Evolutionary conservation across 1,140 invertebrate genomes (phyloP).

Genomic region (Drosophila nigrodunni): DNA sequence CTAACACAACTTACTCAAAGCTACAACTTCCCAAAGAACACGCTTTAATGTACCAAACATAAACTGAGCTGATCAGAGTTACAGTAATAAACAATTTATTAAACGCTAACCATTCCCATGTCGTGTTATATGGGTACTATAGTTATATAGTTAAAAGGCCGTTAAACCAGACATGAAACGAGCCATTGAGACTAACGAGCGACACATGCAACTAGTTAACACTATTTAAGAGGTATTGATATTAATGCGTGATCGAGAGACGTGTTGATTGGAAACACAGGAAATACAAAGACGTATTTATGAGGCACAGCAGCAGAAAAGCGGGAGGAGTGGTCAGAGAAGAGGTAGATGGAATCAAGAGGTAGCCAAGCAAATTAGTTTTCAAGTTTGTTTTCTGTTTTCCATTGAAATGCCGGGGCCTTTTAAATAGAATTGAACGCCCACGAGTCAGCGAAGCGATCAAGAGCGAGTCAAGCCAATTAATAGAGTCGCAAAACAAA

Average conservation of each 20-base stretch:
- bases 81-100: constrained; percentile 17
- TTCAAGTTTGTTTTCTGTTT: constrained; percentile 38
- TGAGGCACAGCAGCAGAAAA: constrained; percentile 6
- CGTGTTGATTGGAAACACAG: constrained; percentile 65
- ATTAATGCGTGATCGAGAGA: constrained; percentile 69
- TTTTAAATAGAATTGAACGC: constrained; percentile 61
- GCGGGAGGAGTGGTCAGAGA: not conserved
- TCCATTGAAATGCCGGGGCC: constrained; percentile 61
- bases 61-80: not conserved
- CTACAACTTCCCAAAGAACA: not conserved
- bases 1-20: too few relatives aligned
- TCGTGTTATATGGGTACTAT: constrained; percentile 26
- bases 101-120: constrained; percentile 23
- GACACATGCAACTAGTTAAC: constrained; percentile 74
- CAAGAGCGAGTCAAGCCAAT: constrained; percentile 54
- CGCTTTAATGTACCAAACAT: not conserved
- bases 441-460: constrained; percentile 51
- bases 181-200: constrained; percentile 71
- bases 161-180: constrained; percentile 39
- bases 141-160: constrained; percentile 17
- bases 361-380: constrained; percentile 67
- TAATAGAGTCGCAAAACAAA: constrained; percentile 82
- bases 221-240: constrained; percentile 49
- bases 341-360: constrained; percentile 15
- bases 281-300: constrained; percentile 65